A percentile compares a stretch with the other conserved stretches of the same genome.
Conservation (phyloP, 2,888 invertebrate species). For the Yponomeuta malinellus region DNA sequence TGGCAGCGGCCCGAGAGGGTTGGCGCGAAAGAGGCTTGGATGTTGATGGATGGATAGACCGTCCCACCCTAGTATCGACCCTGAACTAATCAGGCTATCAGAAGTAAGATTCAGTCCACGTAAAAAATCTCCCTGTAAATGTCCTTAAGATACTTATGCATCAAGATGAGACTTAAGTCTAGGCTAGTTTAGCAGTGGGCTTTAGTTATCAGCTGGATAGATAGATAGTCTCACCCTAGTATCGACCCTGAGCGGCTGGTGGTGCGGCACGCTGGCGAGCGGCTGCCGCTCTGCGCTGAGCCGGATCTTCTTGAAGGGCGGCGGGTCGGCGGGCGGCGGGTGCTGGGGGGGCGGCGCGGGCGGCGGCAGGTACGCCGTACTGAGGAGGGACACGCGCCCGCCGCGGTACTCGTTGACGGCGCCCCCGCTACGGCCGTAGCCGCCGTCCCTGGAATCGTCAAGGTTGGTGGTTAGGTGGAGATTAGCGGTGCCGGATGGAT, state of each 20-base stretch:
- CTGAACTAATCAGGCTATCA: constrained; percentile 59
- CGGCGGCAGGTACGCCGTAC: constrained; percentile 80
- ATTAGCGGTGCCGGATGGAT: too few species aligned
- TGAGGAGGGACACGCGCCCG: constrained; percentile 42
- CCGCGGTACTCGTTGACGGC: constrained; percentile 52
- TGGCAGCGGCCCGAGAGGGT: too few species aligned
- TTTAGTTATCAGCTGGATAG: too few species aligned
- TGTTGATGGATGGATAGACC: background rate
- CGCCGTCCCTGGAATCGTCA: constrained; percentile 51
- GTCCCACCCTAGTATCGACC: constrained; percentile 76
- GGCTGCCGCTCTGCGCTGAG: constrained; percentile 69
- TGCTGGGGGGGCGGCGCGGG: constrained; percentile 67
- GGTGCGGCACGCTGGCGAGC: constrained; percentile 54
- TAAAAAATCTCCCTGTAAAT: too few species aligned
- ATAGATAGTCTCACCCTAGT: constrained; percentile 65
- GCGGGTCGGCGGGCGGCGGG: constrained; percentile 70
- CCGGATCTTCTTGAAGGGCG: constrained; percentile 81
- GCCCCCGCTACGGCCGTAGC: constrained; percentile 50
- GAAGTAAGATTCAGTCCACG: too few species aligned
- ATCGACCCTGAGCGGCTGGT: constrained; percentile 80
- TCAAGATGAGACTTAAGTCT: too few species aligned
- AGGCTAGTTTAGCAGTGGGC: too few species aligned
- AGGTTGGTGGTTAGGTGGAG: background rate
- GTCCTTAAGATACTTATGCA: too few species aligned
- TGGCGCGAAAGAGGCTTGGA: too few species aligned